These are phyloP conservation scores for Buathra laborator DNA, from an alignment of 2,888 invertebrate genomes.

Conservation along the genomic window DNA sequence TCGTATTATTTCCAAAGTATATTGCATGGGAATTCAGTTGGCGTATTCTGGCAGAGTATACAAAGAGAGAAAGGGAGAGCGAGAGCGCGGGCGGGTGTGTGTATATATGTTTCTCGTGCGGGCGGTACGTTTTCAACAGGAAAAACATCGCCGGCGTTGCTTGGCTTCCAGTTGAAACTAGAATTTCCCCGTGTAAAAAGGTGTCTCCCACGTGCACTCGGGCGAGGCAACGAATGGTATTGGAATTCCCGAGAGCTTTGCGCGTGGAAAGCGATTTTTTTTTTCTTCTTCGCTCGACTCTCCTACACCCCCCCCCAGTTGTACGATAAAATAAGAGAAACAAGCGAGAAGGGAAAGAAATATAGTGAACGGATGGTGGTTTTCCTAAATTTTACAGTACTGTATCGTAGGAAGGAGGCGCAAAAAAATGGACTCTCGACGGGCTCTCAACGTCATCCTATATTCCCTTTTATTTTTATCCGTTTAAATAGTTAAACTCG, in stretches of 20 bases:
- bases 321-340: conserved; percentile 63
- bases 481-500: conserved; percentile 57
- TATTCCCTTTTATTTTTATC: conserved; percentile 43
- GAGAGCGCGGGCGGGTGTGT: not conserved
- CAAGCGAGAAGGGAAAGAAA: conserved; percentile 46
- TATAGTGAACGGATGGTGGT: conserved; percentile 44
- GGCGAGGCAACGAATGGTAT: conserved; percentile 58
- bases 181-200: conserved; percentile 57
- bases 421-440: conserved; percentile 28
- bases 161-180: conserved; percentile 31
- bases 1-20: conserved; percentile 35
- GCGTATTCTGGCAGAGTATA: not conserved
- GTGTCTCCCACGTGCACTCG: conserved; percentile 53
- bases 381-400: conserved; percentile 58
- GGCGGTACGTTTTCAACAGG: conserved; percentile 27
- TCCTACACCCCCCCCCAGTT: not conserved
- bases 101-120: conserved; percentile 1
- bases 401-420: conserved; percentile 27
- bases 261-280: conserved; percentile 62
- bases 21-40: conserved; percentile 29
- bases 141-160: conserved; percentile 30
- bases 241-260: conserved; percentile 63
- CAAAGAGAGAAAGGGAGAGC: not conserved
- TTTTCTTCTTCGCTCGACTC: conserved; percentile 1
- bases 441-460: not conserved